These are phyloP conservation scores for Arctia plantaginis DNA, from an alignment of 2,888 invertebrate genomes.

Conservation along the genomic window DNA sequence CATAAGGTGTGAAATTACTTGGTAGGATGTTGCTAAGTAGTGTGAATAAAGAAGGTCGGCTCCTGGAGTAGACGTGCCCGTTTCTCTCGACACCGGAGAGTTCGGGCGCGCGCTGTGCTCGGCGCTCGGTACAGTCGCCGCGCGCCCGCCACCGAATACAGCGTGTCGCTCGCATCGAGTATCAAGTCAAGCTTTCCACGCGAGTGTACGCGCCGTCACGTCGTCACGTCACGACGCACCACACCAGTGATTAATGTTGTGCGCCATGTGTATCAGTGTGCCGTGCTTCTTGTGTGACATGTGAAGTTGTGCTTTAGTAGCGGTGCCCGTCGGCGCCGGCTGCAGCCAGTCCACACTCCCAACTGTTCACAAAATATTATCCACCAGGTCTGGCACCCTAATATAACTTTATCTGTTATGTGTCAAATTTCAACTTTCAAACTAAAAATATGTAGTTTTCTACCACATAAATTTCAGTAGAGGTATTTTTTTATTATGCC, in stretches of 20 bases:
- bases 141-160: constrained; percentile 30
- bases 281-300: constrained; percentile 6
- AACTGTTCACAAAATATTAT: background rate
- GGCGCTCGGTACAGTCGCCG: constrained; percentile 38
- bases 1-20: too few species aligned
- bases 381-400: background rate
- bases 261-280: constrained; percentile 9
- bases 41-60: background rate
- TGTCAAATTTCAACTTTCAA: too few species aligned
- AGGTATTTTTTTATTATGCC: too few species aligned
- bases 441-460: background rate
- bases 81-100: constrained; percentile 30
- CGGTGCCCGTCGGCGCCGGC: background rate
- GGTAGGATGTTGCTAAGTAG: background rate
- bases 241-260: constrained; percentile 1
- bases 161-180: background rate
- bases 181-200: background rate
- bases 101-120: constrained; percentile 12
- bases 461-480: background rate
- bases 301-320: constrained; percentile 4
- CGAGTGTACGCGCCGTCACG: background rate
- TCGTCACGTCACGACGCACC: background rate
- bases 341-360: background rate
- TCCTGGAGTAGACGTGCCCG: constrained; percentile 2
- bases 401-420: background rate